A percentile compares a stretch with the other conserved stretches of the same genome.
These are phyloP conservation scores for Rhizomys pruinosus DNA, from an alignment of 2,113 vertebrate genomes.

Conservation along the genomic window DNA sequence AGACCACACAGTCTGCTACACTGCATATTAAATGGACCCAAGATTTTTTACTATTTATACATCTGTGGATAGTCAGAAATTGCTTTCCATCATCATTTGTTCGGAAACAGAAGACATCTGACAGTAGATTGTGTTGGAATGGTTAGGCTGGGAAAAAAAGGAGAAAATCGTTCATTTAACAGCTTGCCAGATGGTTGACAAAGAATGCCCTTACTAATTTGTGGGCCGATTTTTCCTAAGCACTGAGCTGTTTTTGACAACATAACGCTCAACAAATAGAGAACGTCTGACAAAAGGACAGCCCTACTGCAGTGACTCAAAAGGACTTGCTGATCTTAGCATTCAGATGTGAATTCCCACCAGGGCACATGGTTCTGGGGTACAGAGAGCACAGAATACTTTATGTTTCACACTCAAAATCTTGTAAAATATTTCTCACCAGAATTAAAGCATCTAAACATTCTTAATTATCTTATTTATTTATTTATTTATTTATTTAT, in stretches of 20 bases:
- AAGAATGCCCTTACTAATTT: conserved; percentile 64
- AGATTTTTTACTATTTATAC: conserved; percentile 48
- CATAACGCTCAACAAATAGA: conserved; percentile 33
- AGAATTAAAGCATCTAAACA: not conserved
- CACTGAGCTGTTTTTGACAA: conserved; percentile 3
- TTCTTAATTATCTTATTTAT: not conserved
- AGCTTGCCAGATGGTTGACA: conserved; percentile 42
- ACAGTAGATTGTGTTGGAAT: conserved; percentile 67
- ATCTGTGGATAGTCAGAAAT: conserved; percentile 50
- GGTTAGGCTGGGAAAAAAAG: conserved; percentile 30
- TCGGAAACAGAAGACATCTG: conserved; percentile 66
- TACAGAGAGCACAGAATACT: not conserved
- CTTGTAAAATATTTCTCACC: not conserved
- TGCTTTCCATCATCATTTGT: conserved; percentile 62
- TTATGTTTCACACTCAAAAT: not conserved
- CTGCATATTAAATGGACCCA: conserved; percentile 15
- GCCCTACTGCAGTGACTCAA: accelerated
- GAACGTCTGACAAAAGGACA: not conserved
- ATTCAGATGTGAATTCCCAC: not conserved
- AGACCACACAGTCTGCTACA: not conserved
- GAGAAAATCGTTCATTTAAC: not conserved
- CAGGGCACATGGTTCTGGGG: not conserved
- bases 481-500: too few species aligned
- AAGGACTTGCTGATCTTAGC: not conserved
- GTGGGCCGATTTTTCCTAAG: conserved; percentile 40